Base-by-base conservation (phyloP, 2,113 vertebrate genomes). In the Salminus brasiliensis region DNA sequence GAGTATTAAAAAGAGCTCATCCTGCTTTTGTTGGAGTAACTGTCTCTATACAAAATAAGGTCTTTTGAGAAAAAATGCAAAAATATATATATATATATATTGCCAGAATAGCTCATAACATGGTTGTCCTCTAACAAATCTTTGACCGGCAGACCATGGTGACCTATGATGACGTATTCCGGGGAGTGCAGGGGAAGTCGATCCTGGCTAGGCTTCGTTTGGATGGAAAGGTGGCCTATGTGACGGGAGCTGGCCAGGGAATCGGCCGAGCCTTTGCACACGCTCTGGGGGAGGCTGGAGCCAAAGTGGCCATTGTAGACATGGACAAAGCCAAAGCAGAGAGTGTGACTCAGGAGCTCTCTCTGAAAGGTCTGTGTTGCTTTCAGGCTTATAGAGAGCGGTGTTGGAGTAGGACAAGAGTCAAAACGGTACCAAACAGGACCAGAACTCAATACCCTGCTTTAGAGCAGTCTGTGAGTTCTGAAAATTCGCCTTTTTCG, bases 211-310 rank as follows among this genome's bases (percentile, higher is more conserved):
- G 91, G 21, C 87, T 95, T 87, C 88, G 89, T 0, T 80, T 94
- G 55, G 93, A 95, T 10, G 90, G 88, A 21, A 90, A 90, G 85
- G 92, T 93, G 49, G 93, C 93, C 36, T 94, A 92, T 0, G 91
- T 95, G 71, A 95, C 94, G 0, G 93, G 93, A 0, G 93, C 86
- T 1, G 94, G 93, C 7, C 93, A 95, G 82, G 94, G 93, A 0
- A 95, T 95, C 4, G 93, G 94, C 34, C 90, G 94, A 74, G 92
- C 90, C 3, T 95, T 95, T 11, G 93, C 93, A 34, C 94, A 95
- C 0, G 93, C 93, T 0, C 43, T 95, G 72, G 92, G 93, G 1
- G 94, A 95, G 85, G 94, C 93, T 0, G 93, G 94, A 23, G 93
- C 94, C 1, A 94, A 94, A 78, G 91, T 96, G 1, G 94, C 92